These are phyloP conservation scores for Drosophila acutilabella DNA, from an alignment of 2,888 invertebrate genomes.

Conservation along the genomic window DNA sequence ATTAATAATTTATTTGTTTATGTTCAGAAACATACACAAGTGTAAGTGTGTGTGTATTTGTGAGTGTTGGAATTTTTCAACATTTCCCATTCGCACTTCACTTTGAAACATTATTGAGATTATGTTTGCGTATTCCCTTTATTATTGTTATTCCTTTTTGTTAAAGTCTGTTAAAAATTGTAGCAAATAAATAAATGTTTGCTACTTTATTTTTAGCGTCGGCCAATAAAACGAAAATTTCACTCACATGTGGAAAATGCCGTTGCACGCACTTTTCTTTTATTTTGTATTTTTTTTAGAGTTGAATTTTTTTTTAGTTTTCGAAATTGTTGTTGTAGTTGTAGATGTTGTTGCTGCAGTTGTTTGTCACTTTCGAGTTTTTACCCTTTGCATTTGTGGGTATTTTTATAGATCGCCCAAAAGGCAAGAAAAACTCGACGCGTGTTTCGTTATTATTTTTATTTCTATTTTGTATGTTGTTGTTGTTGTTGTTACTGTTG, in stretches of 20 bases:
- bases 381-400: slow-evolving; percentile 72
- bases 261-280: slow-evolving; percentile 56
- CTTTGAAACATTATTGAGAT: slow-evolving; percentile 36
- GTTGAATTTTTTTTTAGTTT: slow-evolving; percentile 13
- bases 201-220: slow-evolving; percentile 53
- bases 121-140: neutral
- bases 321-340: slow-evolving; percentile 33
- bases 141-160: neutral
- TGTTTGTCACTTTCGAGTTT: slow-evolving; percentile 74
- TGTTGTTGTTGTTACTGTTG: slow-evolving; percentile 37
- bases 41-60: slow-evolving; percentile 12
- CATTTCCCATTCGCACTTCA: slow-evolving; percentile 45
- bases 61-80: slow-evolving; percentile 9
- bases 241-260: slow-evolving; percentile 67
- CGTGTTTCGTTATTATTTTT: slow-evolving; percentile 54
- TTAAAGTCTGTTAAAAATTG: slow-evolving; percentile 33
- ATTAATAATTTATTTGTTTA: slow-evolving; percentile 42
- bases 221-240: slow-evolving; percentile 49
- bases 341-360: slow-evolving; percentile 45
- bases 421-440: slow-evolving; percentile 49
- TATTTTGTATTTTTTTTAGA: slow-evolving; percentile 9
- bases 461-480: slow-evolving; percentile 39
- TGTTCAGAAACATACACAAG: slow-evolving; percentile 6
- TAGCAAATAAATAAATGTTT: slow-evolving; percentile 45
- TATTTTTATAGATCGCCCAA: slow-evolving; percentile 56